Base-by-base conservation (phyloP, 2,113 vertebrate genomes). In the Nannospalax galili region DNA sequence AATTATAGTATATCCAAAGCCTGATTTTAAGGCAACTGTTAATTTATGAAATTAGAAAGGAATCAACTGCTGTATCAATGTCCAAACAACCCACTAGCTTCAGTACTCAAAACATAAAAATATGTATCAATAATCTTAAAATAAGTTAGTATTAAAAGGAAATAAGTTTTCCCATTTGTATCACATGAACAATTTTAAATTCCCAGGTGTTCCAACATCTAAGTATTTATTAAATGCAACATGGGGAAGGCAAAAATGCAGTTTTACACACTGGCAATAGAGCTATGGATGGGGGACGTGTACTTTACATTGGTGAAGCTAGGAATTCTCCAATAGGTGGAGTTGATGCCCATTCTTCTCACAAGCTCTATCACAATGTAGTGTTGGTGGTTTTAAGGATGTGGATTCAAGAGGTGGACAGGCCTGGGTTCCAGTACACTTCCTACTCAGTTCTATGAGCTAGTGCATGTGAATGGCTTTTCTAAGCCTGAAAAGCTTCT, bases 91-190 rank as follows among this genome's bases (percentile, higher is more conserved):
- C 30, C 3, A 79, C 16, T 37, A 79, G 14, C 42, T 77, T 67
- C 62, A 65, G 32, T 67, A 84, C 1, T 48, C 72, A 35, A 74
- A 87, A 48, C 11, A 37, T 35, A 64, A 95, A 93, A 73, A 45
- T 73, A 56, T 14, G 45, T 9, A 84, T 10, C 4, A 69, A 74
- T 69, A 87, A 81, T 60, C 30, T 20, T 45, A 58, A 90, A 88
- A 84, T 19, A 79, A 58, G 40, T 90, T 90, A 42, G n/a, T 37
- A 15, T 40, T 89, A 16, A 93, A 91, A 72, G n/a, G 35, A 93
- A 95, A 45, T 67, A 56, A 56, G 1, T 82, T 93, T 94, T 30
- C 6, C 56, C 48, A 69, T n/a, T 75, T 10, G 73, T 48, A 79
- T 10, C 30, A 82, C n/a, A 56, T 52, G 32, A 85, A 14, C 14